Percentiles rank a stretch among this genome's conserved stretches.
These are phyloP conservation scores for Schizaphis graminum DNA, from an alignment of 2,888 invertebrate genomes.

Conservation along the genomic window DNA sequence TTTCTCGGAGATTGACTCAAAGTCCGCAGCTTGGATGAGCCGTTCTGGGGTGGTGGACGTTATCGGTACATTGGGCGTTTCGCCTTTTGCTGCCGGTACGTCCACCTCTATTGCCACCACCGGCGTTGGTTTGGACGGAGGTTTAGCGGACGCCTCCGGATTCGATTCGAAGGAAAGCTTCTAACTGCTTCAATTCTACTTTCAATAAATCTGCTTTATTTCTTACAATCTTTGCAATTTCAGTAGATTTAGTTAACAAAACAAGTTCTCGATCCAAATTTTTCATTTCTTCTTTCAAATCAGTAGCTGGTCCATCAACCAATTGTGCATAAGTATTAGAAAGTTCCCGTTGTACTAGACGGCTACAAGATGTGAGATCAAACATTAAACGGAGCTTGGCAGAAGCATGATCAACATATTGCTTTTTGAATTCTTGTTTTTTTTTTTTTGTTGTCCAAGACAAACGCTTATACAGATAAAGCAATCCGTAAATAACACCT, in stretches of 20 bases:
- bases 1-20: too few species aligned
- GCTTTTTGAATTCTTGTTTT: conserved; percentile 93
- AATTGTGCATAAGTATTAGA: conserved; percentile 94
- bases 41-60: too few species aligned
- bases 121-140: too few species aligned
- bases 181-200: conserved; percentile 92
- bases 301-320: conserved; percentile 89
- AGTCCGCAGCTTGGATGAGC: too few species aligned
- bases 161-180: conserved; percentile 89
- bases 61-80: too few species aligned
- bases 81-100: too few species aligned
- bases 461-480: conserved; percentile 95
- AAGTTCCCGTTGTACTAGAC: conserved; percentile 95
- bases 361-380: conserved; percentile 96
- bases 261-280: conserved; percentile 81
- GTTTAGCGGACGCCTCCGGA: too few species aligned
- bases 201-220: conserved; percentile 95
- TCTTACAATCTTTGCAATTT: conserved; percentile 84
- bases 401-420: conserved; percentile 93
- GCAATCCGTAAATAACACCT: conserved; percentile 86
- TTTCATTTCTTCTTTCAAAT: conserved; percentile 87
- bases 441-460: conserved; percentile 98
- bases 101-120: too few species aligned
- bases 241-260: conserved; percentile 83
- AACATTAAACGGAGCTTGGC: conserved; percentile 94